These are phyloP conservation scores for Mesembrinibis cayennensis DNA, from an alignment of 2,113 vertebrate species.

Conservation along the genomic window DNA sequence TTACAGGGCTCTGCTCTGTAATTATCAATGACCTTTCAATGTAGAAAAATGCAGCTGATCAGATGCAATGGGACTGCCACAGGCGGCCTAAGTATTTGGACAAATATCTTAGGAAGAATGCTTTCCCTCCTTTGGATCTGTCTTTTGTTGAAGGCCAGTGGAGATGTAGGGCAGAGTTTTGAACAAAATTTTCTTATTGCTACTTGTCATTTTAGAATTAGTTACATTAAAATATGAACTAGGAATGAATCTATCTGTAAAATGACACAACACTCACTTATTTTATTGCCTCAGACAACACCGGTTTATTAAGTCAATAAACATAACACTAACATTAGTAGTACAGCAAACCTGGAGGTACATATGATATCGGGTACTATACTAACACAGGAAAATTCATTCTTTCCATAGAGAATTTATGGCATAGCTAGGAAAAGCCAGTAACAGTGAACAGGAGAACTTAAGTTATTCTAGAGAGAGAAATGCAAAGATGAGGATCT, in stretches of 20 bases:
- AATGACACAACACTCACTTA: neutral
- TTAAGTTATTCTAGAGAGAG: neutral
- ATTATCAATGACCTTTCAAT: constrained; percentile 55
- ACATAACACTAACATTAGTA: neutral
- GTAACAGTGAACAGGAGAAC: neutral
- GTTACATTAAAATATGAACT: neutral
- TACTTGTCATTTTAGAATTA: neutral
- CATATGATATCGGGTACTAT: neutral
- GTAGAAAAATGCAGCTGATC: neutral
- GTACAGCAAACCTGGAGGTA: neutral
- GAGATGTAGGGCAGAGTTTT: neutral
- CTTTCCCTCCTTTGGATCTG: neutral
- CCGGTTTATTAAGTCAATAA: neutral
- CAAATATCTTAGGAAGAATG: neutral
- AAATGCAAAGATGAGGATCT: neutral
- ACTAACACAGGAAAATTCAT: neutral
- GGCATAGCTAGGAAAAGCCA: neutral
- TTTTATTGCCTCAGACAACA: neutral
- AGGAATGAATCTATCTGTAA: neutral
- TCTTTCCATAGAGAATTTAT: neutral
- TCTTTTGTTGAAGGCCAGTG: neutral
- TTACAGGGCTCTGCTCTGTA: constrained; percentile 7
- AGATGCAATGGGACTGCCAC: neutral
- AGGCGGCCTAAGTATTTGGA: neutral
- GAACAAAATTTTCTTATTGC: neutral